Evolutionary conservation across 2,888 invertebrate species (phyloP).

Genomic region (Parnassius smintheus): DNA sequence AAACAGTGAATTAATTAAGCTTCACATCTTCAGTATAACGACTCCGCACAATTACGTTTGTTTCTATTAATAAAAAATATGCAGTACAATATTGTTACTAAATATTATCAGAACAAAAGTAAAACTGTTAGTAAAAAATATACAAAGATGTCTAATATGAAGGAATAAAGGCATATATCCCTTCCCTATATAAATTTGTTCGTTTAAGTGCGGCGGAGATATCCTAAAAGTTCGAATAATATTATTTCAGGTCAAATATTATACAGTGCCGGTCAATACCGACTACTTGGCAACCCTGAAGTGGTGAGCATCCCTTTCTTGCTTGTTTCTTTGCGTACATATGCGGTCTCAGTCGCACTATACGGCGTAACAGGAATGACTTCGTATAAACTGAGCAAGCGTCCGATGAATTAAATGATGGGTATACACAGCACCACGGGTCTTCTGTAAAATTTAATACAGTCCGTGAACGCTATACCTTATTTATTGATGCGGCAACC

Average conservation of each 20-base stretch:
- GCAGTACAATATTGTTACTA: background rate
- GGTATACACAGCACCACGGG: constrained; percentile 7
- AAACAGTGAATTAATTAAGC: no score
- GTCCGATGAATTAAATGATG: constrained; percentile 21
- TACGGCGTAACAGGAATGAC: background rate
- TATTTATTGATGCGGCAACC: constrained; percentile 21
- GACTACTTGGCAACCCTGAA: constrained; percentile 26
- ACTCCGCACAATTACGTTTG: no score
- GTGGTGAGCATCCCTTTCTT: constrained; percentile 15
- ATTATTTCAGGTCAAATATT: constrained; percentile 26
- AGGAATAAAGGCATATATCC: constrained; percentile 27
- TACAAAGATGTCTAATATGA: background rate
- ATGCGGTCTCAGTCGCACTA: constrained; percentile 11
- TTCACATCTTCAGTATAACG: no score
- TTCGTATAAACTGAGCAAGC: constrained; percentile 13
- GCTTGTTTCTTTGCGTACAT: constrained; percentile 6
- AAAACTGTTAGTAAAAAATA: background rate
- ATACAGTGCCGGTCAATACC: constrained; percentile 20
- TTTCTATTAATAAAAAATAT: no score
- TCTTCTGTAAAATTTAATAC: constrained; percentile 23
- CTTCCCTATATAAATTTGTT: constrained; percentile 9
- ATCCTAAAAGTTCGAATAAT: constrained; percentile 20
- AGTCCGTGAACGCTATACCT: constrained; percentile 13
- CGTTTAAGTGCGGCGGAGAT: constrained; percentile 5
- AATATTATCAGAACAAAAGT: background rate